Base-by-base conservation (phyloP, 2,113 vertebrate genomes). In the Hemiprocne comata region DNA sequence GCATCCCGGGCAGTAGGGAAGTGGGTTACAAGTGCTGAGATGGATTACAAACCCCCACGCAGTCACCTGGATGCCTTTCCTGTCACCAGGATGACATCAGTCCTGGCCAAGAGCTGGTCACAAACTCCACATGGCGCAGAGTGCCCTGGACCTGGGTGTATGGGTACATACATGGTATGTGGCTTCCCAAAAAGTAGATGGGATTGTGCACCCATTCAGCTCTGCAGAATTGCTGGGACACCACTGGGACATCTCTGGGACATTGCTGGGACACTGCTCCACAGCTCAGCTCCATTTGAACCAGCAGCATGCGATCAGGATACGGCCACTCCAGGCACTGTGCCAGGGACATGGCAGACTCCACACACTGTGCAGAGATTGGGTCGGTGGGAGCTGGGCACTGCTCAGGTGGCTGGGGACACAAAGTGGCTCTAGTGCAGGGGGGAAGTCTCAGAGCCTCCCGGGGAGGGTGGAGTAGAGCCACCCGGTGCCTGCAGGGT, bases 1-100 rank as follows among this genome's bases (percentile, higher is more conserved):
- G 85, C 65, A 90, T 81, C 38, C 34, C 13, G 4, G 94, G 96
- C 93, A 97, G 90, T 89, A 94, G 94, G 93, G 96, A 94, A 97
- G 89, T 92, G 91, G 95, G 96, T 95, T 81, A 95, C 25, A 61
- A 92, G 72, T 2, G 34, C 94, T 83, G 91, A 0, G 4, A 1
- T 1, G 48, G 69, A 89, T 95, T 42, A 61, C 71, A 18, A 51
- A 62, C 23, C 26, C 25, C 24, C 25, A 11, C 0, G 14, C 51
- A 60, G 72, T 71, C 94, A 93, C 14, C 1, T 1, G 51, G 51
- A 90, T 74, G 76, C 90, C 55, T 80, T 53, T 84, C 54, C 48
- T 42, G 53, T 55, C 91, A 64, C 57, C 1, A 70, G 73, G 33
- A 1, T 57, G 50, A 77, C 78, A 73, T 1, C 1, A 12, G 60